A percentile compares a stretch with the other conserved stretches of the same genome.
Conservation (phyloP, 2,888 invertebrate species). For the Biston stratarius region DNA sequence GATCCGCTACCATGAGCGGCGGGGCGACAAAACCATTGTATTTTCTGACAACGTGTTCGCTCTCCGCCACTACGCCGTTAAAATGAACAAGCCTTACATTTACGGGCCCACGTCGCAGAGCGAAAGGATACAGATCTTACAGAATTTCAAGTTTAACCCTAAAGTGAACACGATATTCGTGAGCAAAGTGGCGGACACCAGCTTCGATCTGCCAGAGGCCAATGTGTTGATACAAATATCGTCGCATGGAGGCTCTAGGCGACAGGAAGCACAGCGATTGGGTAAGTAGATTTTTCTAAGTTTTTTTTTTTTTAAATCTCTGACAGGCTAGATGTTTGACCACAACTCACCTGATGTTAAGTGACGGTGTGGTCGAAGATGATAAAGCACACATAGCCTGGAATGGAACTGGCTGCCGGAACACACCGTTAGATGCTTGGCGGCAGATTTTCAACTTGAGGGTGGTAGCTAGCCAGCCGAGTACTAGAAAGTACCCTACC, state of each 20-base stretch:
- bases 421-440: no score
- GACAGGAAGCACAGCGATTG: conserved; percentile 99
- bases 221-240: conserved; percentile 99
- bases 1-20: conserved; percentile 95
- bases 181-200: conserved; percentile 99
- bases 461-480: no score
- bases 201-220: conserved; percentile 99
- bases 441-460: no score
- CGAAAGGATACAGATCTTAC: conserved; percentile 98
- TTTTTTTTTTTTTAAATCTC: no score
- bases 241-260: conserved; percentile 98
- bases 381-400: no score
- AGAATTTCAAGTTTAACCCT: conserved; percentile 99
- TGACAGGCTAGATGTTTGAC: conserved; percentile 12
- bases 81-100: conserved; percentile 99
- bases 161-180: conserved; percentile 99
- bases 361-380: no score
- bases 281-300: conserved; percentile 70
- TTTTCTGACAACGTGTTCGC: conserved; percentile 99
- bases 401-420: no score
- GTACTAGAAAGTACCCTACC: no score
- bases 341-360: no score
- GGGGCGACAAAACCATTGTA: conserved; percentile 99
- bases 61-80: conserved; percentile 97
- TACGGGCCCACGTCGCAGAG: conserved; percentile 98